phyloP scores from a whole-genome alignment of 2,888 invertebrate genomes.

The Phengaris alcon region DNA sequence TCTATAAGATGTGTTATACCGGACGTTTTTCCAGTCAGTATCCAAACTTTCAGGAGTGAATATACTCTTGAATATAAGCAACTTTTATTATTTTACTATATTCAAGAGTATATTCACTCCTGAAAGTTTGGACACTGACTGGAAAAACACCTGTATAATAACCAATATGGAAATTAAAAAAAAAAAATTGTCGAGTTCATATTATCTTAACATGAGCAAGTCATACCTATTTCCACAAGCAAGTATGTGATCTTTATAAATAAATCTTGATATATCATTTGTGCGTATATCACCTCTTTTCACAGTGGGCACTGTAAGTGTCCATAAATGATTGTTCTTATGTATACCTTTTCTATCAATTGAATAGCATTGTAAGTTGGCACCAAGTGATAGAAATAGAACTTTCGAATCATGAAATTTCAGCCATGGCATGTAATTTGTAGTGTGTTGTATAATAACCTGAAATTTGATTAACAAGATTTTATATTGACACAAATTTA shows the following conservation, averaged over 20 bases:
- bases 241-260: constrained; percentile 53
- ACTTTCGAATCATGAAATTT: constrained; percentile 51
- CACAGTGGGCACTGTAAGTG: constrained; percentile 55
- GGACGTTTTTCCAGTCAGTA: too few species aligned
- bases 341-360: constrained; percentile 51
- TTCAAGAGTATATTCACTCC: too few species aligned
- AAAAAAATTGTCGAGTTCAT: too few species aligned
- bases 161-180: too few species aligned
- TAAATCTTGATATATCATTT: constrained; percentile 70
- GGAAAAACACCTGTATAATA: too few species aligned
- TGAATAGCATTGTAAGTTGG: constrained; percentile 54
- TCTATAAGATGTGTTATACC: too few species aligned
- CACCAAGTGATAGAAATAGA: constrained; percentile 56
- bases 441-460: constrained; percentile 53
- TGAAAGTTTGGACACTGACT: too few species aligned
- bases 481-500: too few species aligned
- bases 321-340: constrained; percentile 52
- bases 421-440: constrained; percentile 70
- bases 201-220: too few species aligned
- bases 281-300: constrained; percentile 60
- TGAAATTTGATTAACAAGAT: constrained; percentile 43
- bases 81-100: too few species aligned
- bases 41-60: too few species aligned
- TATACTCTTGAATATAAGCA: too few species aligned
- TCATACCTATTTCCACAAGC: constrained; percentile 69